Evolutionary conservation across 1,140 invertebrate genomes (phyloP), one percentile per base, ranked within the genome.

Genomic region (Eufriesea mexicana): DNA sequence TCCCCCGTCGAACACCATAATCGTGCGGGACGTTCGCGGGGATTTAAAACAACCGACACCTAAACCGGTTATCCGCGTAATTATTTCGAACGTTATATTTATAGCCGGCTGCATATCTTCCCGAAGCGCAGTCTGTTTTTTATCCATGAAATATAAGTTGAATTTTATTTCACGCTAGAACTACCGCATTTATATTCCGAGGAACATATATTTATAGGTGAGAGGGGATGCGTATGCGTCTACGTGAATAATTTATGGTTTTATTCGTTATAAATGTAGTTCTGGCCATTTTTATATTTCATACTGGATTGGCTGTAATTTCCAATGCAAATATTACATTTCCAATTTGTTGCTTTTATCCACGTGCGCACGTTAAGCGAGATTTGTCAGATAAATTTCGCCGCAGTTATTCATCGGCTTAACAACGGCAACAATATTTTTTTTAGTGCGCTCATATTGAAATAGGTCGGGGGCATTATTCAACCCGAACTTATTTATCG

Each of bases 321-420:
- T 68, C 66, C 45, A 68, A 68, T 68, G 45, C 45, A 68, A 68
- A 47, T 49, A 42, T 68, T 68, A 68, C 66, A 68, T 68, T 47
- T 25, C 45, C 66, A 49, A 68, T 68, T 68, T 68, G n/a, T 68
- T 62, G 5, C 23, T 35, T 28, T 16, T 47, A 2, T 45, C 9
- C 10, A 4, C 20, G 20, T 12, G 2, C n/a, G 23, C 35, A 23
- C 20, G 55, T 57, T 57, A 57, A 23, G 23, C 20, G 35, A 14
- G 35, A 68, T 47, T 68, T 68, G 23, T 35, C 61, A 18, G 25
- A 42, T 25, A 35, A 62, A 35, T 35, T 62, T 35, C 6, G 12
- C 35, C 42, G 0, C 23, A 6, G 6, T 68, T 47, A 47, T 68
- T 68, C 66, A 2, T 6, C 12, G 45, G 35, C 12, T n/a, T n/a